phyloP scores from a whole-genome alignment of 37 sponge, comb jelly and placozoan species.

The Aplysina aerophoba region DNA sequence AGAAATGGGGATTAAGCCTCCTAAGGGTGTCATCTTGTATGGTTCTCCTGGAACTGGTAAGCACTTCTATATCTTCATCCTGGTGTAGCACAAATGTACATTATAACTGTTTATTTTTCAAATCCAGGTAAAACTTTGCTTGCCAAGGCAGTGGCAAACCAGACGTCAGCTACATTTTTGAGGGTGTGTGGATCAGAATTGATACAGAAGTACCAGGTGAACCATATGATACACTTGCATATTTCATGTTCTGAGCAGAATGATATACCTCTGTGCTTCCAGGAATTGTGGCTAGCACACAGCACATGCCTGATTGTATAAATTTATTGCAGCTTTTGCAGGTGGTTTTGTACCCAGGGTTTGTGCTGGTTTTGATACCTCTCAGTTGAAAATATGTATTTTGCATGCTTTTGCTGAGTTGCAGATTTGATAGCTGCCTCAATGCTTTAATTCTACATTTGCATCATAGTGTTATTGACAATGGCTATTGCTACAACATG shows the following conservation, averaged over 20 bases:
- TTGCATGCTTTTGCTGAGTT: too few species aligned
- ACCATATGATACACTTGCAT: neutral
- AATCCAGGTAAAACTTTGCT: conserved; percentile 95
- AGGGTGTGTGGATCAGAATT: conserved; percentile 98
- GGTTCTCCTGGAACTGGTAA: conserved; percentile 98
- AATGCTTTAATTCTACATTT: too few species aligned
- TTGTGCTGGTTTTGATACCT: too few species aligned
- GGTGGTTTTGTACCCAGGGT: too few species aligned
- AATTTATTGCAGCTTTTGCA: too few species aligned
- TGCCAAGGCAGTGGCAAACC: conserved; percentile 99
- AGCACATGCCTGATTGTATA: too few species aligned
- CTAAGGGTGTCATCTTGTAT: conserved; percentile 99
- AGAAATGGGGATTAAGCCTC: conserved; percentile 99
- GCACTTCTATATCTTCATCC: neutral
- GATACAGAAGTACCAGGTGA: conserved; percentile 96
- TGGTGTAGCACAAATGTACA: neutral
- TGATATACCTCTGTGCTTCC: neutral
- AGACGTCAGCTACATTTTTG: conserved; percentile 98
- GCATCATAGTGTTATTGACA: too few species aligned
- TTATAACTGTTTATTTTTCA: neutral
- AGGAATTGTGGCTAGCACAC: too few species aligned
- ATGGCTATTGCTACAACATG: too few species aligned
- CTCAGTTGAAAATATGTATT: too few species aligned
- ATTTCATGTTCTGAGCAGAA: neutral
- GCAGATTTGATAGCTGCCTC: too few species aligned